These are phyloP conservation scores for Hyperoplus lanceolatus DNA, from an alignment of 2,797 vertebrate species.

Conservation along the genomic window DNA sequence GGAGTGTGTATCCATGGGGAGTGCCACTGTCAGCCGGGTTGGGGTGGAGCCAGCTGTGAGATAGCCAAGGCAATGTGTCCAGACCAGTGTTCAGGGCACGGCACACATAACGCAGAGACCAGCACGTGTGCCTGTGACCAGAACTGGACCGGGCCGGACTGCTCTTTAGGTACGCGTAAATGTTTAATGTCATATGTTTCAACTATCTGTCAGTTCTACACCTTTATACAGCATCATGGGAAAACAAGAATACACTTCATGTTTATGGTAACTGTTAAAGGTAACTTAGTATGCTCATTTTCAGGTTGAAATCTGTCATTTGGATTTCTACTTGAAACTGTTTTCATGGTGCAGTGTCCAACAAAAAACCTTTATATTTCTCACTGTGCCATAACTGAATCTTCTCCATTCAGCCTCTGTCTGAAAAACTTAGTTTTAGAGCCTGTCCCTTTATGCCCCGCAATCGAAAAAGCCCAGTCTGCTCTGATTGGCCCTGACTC, in stretches of 20 bases:
- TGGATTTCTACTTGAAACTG: too few species aligned
- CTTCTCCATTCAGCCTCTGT: too few species aligned
- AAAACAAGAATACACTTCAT: background rate
- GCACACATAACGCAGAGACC: constrained; percentile 92
- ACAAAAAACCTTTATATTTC: too few species aligned
- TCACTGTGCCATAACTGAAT: too few species aligned
- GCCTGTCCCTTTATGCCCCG: too few species aligned
- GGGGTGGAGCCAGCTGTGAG: constrained; percentile 95
- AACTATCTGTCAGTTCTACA: background rate
- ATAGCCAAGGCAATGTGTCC: constrained; percentile 96
- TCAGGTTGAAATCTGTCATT: too few species aligned
- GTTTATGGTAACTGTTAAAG: constrained; percentile 9
- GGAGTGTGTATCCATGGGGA: constrained; percentile 96
- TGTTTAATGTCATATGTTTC: background rate
- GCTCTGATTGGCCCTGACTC: too few species aligned
- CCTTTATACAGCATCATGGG: too few species aligned
- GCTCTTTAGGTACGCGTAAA: constrained; percentile 89
- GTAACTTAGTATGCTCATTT: too few species aligned
- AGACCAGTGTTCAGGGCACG: constrained; percentile 96
- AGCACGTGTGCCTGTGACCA: constrained; percentile 93
- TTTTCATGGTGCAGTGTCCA: too few species aligned
- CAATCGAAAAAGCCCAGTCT: too few species aligned
- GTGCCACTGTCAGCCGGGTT: constrained; percentile 95
- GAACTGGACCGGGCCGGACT: constrained; percentile 97
- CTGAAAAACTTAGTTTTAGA: too few species aligned